Evolutionary conservation across 2,888 invertebrate genomes (phyloP), one percentile per base, ranked within the genome.

Genomic region (Antheraea yamamai): DNA sequence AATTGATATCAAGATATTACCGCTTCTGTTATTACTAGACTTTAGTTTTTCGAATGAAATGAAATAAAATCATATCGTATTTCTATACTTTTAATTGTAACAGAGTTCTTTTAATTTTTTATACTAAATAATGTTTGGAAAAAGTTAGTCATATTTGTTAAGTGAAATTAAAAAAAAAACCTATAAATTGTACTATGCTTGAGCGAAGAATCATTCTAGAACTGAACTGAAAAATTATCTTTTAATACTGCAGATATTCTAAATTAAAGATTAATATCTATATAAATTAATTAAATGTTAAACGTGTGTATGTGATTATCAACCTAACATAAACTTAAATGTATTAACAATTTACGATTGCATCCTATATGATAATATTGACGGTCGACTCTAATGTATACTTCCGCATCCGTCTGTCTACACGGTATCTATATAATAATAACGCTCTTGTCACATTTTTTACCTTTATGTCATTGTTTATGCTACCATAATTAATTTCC

Each of bases 321-420:
- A 20, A 39, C 70, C 70, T 7, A 39, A 39, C 35, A 39, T 70
- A 10, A 39, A 20, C 68, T 68, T 68, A 68, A 68, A 70, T 66
- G 70, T 70, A 39, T 39, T 39, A 39, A 20, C 18, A 18, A 70
- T 35, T 68, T 18, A 68, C 68, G 35, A 70, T n/a, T 70, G 39
- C 70, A 70, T 70, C 70, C 70, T 70, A 70, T 70, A 70, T 39
- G 39, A 70, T 70, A 39, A 39, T n/a, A 70, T 70, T 39, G n/a
- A 70, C 70, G 39, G 39, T 12, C 70, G 70, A 39, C 3, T 18
- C 70, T 80, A 77, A 81, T 78, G 79, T 78, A 78, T 76, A 83
- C 82, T 87, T 87, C 86, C 87, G 87, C 83, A 86, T 88, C 87
- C 87, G 86, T 83, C 83, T 84, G 86, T 83, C 83, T 84, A 77